Percentiles rank a stretch among this genome's conserved stretches.
Evolutionary conservation across 2,888 invertebrate species (phyloP).

Genomic region (Zaprionus bogoriensis): DNA sequence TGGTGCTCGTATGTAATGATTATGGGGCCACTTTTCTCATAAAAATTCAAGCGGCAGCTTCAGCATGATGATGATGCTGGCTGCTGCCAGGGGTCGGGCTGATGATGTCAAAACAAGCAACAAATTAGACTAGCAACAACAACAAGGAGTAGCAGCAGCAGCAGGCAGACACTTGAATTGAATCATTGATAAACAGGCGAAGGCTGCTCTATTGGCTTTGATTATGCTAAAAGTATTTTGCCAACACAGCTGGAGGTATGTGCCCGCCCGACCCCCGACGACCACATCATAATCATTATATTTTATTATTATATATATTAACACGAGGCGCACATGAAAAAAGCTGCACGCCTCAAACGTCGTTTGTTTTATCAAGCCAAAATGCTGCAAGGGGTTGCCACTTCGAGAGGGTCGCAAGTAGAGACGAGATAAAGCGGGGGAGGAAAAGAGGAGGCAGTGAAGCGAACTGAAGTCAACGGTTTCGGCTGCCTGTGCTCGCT

Average conservation of each 20-base stretch:
- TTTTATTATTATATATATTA: slow-evolving; percentile 64
- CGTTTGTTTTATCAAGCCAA: slow-evolving; percentile 52
- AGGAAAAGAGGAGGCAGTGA: not conserved
- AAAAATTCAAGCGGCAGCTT: slow-evolving; percentile 68
- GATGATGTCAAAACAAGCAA: slow-evolving; percentile 70
- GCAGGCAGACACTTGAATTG: slow-evolving; percentile 54
- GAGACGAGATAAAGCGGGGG: not conserved
- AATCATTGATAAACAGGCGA: slow-evolving; percentile 63
- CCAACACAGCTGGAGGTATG: slow-evolving; percentile 35
- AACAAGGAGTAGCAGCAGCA: not conserved
- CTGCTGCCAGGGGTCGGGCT: slow-evolving; percentile 25
- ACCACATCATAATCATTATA: slow-evolving; percentile 68
- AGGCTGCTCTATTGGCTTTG: slow-evolving; percentile 43
- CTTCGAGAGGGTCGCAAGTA: not conserved
- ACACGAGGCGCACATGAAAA: slow-evolving; percentile 25
- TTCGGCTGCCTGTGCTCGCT: slow-evolving; percentile 28
- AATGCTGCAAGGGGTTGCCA: slow-evolving; percentile 33
- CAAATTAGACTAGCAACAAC: slow-evolving; percentile 55
- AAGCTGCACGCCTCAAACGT: slow-evolving; percentile 33
- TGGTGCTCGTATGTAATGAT: slow-evolving; percentile 71
- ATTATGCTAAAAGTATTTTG: slow-evolving; percentile 39
- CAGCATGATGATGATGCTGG: slow-evolving; percentile 40
- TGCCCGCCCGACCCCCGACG: not conserved
- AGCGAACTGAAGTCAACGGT: slow-evolving; percentile 15
- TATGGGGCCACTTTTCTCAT: slow-evolving; percentile 72